Conservation (phyloP, 1,140 invertebrate genomes). For the Eubasilissa regina region DNA sequence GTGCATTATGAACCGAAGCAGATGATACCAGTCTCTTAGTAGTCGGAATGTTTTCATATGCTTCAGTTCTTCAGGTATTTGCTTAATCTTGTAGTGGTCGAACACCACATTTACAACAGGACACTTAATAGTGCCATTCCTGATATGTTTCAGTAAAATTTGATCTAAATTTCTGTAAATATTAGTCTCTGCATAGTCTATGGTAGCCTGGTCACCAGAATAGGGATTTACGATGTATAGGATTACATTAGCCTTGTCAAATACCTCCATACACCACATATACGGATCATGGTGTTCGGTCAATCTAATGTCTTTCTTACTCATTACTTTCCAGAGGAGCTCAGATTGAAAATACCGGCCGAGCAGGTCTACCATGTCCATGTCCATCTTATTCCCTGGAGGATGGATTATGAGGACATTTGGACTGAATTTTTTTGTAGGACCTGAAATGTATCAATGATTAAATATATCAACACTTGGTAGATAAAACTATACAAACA, state of each 20-base stretch:
- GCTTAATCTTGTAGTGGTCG: slow-evolving; percentile 26
- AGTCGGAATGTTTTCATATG: slow-evolving; percentile 42
- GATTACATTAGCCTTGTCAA: slow-evolving; percentile 41
- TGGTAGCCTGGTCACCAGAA: neutral
- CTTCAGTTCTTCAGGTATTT: slow-evolving; percentile 43
- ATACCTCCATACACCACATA: slow-evolving; percentile 52
- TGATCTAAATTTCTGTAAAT: slow-evolving; percentile 49
- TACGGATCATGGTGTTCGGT: slow-evolving; percentile 54
- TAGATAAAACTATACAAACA: too few relatives aligned
- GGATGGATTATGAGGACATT: slow-evolving; percentile 51
- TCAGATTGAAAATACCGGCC: slow-evolving; percentile 44
- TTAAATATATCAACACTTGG: too few relatives aligned
- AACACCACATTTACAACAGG: slow-evolving; percentile 49
- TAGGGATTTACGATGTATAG: slow-evolving; percentile 46
- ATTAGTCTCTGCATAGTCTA: slow-evolving; percentile 14
- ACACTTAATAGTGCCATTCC: slow-evolving; percentile 27
- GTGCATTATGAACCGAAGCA: slow-evolving; percentile 37
- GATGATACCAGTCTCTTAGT: slow-evolving; percentile 40
- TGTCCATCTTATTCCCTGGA: slow-evolving; percentile 33
- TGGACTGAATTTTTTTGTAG: slow-evolving; percentile 26
- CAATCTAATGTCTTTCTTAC: slow-evolving; percentile 48
- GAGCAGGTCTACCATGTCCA: slow-evolving; percentile 36
- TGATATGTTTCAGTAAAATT: slow-evolving; percentile 51
- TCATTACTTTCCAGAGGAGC: slow-evolving; percentile 43
- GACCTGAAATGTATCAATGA: slow-evolving; percentile 53